A percentile compares a stretch with the other conserved stretches of the same genome.
These are phyloP conservation scores for Sparidentex hasta DNA, from an alignment of 2,797 vertebrate species.

Conservation along the genomic window DNA sequence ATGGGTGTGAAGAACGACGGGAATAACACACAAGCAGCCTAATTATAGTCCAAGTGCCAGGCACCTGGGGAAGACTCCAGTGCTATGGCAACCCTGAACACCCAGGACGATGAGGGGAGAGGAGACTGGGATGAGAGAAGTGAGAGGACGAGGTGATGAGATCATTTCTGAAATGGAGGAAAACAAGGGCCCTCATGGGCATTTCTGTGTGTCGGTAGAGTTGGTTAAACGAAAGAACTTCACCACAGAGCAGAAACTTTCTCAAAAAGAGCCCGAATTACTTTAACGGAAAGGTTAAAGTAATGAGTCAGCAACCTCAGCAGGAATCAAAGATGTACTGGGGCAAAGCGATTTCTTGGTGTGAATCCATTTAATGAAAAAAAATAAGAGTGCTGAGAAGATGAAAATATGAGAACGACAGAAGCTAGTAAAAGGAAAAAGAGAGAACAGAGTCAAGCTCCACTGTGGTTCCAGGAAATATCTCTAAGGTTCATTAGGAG, in stretches of 20 bases:
- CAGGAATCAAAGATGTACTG: conserved; percentile 19
- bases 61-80: conserved; percentile 59
- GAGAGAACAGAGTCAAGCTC: neutral
- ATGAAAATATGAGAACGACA: neutral
- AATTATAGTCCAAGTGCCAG: conserved; percentile 71
- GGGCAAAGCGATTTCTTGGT: conserved; percentile 4
- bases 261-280: neutral
- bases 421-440: neutral
- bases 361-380: conserved; percentile 15
- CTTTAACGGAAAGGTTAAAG: conserved; percentile 5
- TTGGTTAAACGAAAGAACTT: neutral
- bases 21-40: conserved; percentile 52
- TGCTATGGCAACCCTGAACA: conserved; percentile 70
- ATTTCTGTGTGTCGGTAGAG: conserved; percentile 22
- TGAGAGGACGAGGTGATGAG: conserved; percentile 41
- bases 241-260: conserved; percentile 5
- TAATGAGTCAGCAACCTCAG: conserved; percentile 49
- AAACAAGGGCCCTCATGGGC: conserved; percentile 43
- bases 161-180: conserved; percentile 50
- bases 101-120: conserved; percentile 27
- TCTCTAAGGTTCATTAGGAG: neutral
- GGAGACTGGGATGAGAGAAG: conserved; percentile 19
- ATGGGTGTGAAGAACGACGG: conserved; percentile 8
- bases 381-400: neutral
- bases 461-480: conserved; percentile 7